Evolutionary conservation across 2,888 invertebrate species (phyloP), one percentile per base, ranked within the genome.

Genomic region (Autographa gamma): DNA sequence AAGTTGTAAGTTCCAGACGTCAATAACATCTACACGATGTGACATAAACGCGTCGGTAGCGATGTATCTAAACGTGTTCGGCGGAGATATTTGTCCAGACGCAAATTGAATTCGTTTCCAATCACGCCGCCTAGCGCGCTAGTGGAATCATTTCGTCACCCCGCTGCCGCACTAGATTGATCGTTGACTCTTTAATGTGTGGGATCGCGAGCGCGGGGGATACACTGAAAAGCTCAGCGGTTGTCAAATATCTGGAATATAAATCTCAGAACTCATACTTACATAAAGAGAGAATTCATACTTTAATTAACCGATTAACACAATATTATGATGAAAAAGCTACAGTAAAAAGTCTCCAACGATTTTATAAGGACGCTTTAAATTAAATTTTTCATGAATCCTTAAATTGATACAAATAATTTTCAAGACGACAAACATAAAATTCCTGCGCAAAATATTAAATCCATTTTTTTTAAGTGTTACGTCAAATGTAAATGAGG

Each of bases 81-180:
- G 58, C 38, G 52, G 11, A 63, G 58, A 78, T 76, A 73, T 81
- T 78, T 74, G 81, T 78, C 68, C 73, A 73, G 65, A 78, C 65
- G 71, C 81, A 76, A 82, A 82, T 83, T 73, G 73, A 75, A 82
- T 83, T 82, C 60, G 69, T 61, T 73, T 75, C 34, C 81, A 82
- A 82, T 82, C 76, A 74, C 60, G 65, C 34, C 34, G 19, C 71
- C 75, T 83, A n/a, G n/a, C n/a, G n/a, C n/a, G n/a, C n/a, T n/a
- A 66, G 62, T 76, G 79, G 76, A 66, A 81, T 80, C 69, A 69
- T 72, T 75, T 69, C 72, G 67, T 60, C 63, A 56, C 48, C 16
- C 5, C 43, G 43, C 38, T 41, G 0, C 48, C 48, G 48, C 1
- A n/a, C 63, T 72, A 54, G 71, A 83, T 73, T 80, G 81, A 80